Percentiles rank a stretch among this genome's conserved stretches.
phyloP scores from a whole-genome alignment of 2,797 vertebrate genomes.

The Gadopsis marmoratus region DNA sequence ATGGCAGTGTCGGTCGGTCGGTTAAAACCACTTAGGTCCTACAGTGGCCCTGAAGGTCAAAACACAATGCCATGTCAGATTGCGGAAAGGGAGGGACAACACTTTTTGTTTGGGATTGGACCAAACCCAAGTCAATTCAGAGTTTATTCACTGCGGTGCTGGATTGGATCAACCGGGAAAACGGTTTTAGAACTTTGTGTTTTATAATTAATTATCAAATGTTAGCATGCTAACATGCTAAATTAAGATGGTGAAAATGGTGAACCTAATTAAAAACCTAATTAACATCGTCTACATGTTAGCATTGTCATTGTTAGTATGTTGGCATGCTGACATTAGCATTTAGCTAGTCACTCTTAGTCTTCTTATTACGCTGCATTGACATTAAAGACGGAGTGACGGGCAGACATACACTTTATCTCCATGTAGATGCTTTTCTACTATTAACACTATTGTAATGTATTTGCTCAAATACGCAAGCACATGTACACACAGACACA shows the following conservation, averaged over 20 bases:
- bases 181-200: background rate
- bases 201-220: background rate
- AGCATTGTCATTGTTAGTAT: background rate
- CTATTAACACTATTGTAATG: background rate
- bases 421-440: background rate
- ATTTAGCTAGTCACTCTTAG: background rate
- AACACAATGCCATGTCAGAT: too few species aligned
- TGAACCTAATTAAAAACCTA: too few species aligned
- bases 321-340: background rate
- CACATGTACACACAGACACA: background rate
- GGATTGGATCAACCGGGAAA: too few species aligned
- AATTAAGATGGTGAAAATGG: background rate
- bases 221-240: background rate
- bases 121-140: too few species aligned
- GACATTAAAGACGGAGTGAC: background rate
- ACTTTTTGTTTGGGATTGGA: too few species aligned
- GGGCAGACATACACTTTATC: background rate
- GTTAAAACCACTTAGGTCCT: background rate
- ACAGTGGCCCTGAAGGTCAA: too few species aligned
- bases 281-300: background rate
- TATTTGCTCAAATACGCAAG: slow-evolving; percentile 2
- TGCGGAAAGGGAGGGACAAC: too few species aligned
- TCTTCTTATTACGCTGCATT: background rate
- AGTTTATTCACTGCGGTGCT: too few species aligned
- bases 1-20: background rate